Base-by-base conservation (phyloP, 2,113 vertebrate species). In the Pseudonaja textilis region DNA sequence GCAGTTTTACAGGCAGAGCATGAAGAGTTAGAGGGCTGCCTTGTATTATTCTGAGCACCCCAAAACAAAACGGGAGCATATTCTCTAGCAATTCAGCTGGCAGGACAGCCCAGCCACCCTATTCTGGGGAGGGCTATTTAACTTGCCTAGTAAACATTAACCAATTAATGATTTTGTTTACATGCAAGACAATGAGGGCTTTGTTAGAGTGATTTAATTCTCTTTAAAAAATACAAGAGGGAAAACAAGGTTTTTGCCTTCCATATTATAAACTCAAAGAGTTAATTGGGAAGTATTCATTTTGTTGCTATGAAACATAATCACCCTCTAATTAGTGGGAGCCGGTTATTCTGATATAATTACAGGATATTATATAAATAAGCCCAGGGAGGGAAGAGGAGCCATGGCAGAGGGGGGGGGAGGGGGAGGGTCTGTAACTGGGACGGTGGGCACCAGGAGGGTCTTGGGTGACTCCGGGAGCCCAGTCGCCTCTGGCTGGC, bases 221-320 rank as follows among this genome's bases (percentile, higher is more conserved):
- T 29, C 45, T 87, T 45, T 26, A 50, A 87, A 87, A 45, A 87
- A 95, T 94, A 90, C 95, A 92, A 93, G 95, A 94, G 97, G 89
- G 95, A 97, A 89, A 96, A 57, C 6, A 39, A 50, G 95, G 96
- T 94, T 96, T 91, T 34, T 74, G 94, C 95, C 95, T 96, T 97
- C 97, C 96, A 97, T 94, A 96, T 96, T 95, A 96, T 95, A 95
- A 95, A 95, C 96, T 93, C 88, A 94, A 97, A 95, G 5, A 96
- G 96, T 97, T 97, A 97, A 96, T 96, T 96, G 96, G 96, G 96
- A 97, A 93, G 96, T 95, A 95, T 97, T 97, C 96, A 97, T 98
- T 97, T 97, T 97, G 96, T 95, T 97, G 96, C 97, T 97, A 97
- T 97, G 97, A 98, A 96, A 93, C 91, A 54, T 97, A 98, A 98